Conservation (phyloP, 2,113 vertebrate species). For the Scomber japonicus region DNA sequence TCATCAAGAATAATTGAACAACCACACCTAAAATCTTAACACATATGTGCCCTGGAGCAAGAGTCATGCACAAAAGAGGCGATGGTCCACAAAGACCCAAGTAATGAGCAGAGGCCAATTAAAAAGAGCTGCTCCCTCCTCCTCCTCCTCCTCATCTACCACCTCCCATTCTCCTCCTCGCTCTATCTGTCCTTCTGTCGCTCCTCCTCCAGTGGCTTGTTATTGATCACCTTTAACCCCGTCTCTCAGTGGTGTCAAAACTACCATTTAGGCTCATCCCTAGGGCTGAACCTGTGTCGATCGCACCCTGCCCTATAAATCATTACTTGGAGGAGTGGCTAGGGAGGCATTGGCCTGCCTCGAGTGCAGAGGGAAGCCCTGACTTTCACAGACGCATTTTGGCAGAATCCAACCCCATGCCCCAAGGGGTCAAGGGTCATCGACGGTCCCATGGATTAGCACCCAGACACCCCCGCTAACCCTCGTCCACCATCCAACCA, state of each 20-base stretch:
- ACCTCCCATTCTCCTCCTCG: constrained; percentile 40
- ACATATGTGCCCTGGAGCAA: constrained; percentile 52
- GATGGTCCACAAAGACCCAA: constrained; percentile 79
- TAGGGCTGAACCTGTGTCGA: constrained; percentile 87
- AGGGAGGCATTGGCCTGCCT: constrained; percentile 36
- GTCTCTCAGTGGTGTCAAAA: constrained; percentile 91
- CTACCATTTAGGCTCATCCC: constrained; percentile 92
- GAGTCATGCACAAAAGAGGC: constrained; percentile 68
- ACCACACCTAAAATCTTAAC: constrained; percentile 42
- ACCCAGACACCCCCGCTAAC: constrained; percentile 65
- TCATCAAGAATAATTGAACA: constrained; percentile 37
- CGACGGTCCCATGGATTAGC: constrained; percentile 72
- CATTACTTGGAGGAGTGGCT: constrained; percentile 78
- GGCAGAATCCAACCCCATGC: constrained; percentile 56
- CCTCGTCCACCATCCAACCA: constrained; percentile 40
- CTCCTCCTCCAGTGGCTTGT: constrained; percentile 85
- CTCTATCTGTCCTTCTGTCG: constrained; percentile 71
- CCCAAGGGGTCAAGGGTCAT: constrained; percentile 81
- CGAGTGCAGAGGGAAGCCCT: constrained; percentile 60
- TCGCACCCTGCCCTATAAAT: constrained; percentile 90
- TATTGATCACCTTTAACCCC: constrained; percentile 97
- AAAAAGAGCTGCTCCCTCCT: constrained; percentile 82
- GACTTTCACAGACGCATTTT: constrained; percentile 71
- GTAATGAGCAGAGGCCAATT: constrained; percentile 89
- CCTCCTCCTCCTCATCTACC: constrained; percentile 33